These are phyloP conservation scores for Blastobasis lacticolella DNA, from an alignment of 2,888 invertebrate genomes.

Conservation along the genomic window DNA sequence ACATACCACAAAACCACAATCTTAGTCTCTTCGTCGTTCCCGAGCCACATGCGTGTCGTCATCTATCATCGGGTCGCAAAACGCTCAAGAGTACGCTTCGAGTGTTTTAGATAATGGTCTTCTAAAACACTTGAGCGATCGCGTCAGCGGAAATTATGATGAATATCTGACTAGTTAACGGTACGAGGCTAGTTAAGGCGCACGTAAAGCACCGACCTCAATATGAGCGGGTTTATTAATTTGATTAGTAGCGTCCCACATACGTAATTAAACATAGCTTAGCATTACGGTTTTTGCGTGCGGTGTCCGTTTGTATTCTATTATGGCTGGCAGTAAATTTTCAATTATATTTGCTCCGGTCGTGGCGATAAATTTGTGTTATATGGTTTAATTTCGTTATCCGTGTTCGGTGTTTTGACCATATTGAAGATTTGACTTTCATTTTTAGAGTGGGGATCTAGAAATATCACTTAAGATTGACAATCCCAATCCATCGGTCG, in stretches of 20 bases:
- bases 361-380: no score
- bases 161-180: conserved; percentile 61
- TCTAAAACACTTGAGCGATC: conserved; percentile 62
- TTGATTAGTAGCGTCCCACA: background rate
- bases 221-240: background rate
- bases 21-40: background rate
- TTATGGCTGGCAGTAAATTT: no score
- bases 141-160: conserved; percentile 66
- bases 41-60: conserved; percentile 7
- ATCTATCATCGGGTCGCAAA: conserved; percentile 10
- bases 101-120: conserved; percentile 55
- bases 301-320: background rate
- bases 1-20: background rate
- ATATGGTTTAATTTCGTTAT: no score
- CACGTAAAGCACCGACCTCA: conserved; percentile 10
- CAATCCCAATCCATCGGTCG: no score
- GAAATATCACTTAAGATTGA: no score
- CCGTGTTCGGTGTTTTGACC: no score
- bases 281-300: background rate
- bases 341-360: no score
- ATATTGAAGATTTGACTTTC: no score
- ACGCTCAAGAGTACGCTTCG: conserved; percentile 23
- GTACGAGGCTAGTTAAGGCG: conserved; percentile 19
- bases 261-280: background rate
- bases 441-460: no score